These are phyloP conservation scores for Drosophila biarmipes DNA, from an alignment of 1,140 invertebrate species.

Conservation along the genomic window DNA sequence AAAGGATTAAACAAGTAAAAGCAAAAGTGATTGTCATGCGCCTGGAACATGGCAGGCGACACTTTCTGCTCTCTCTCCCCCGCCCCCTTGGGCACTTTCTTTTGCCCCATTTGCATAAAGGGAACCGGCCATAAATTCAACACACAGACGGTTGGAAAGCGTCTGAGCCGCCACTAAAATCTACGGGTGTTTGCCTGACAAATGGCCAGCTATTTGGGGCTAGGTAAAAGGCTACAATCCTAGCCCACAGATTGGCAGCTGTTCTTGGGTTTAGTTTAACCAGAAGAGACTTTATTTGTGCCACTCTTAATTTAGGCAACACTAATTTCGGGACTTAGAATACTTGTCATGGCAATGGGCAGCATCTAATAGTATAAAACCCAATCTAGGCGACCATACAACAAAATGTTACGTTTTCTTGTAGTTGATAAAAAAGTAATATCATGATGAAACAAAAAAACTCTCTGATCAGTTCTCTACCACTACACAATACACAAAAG, in stretches of 20 bases:
- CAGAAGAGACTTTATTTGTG: not conserved
- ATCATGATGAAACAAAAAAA: no score
- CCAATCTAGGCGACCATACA: no score
- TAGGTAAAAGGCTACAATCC: conserved; percentile 29
- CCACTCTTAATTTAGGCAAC: conserved; percentile 9
- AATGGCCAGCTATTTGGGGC: conserved; percentile 42
- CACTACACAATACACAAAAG: no score
- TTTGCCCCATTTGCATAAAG: conserved; percentile 72
- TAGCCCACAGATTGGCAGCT: conserved; percentile 16
- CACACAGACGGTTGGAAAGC: conserved; percentile 47
- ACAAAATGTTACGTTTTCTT: no score
- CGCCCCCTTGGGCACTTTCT: conserved; percentile 1
- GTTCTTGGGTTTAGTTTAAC: conserved; percentile 15
- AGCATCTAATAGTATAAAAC: no score
- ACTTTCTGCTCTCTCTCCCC: conserved; percentile 13
- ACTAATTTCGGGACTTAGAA: not conserved
- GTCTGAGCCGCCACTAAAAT: conserved; percentile 17
- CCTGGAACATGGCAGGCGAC: conserved; percentile 52
- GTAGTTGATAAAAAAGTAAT: no score
- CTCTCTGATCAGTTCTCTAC: no score
- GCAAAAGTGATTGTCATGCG: conserved; percentile 65
- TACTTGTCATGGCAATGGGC: not conserved
- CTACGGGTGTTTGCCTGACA: conserved; percentile 51
- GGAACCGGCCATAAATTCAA: conserved; percentile 69
- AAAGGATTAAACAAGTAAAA: conserved; percentile 69